A percentile compares a stretch with the other conserved stretches of the same genome.
Conservation (phyloP, 2,797 vertebrate genomes). For the Phrynocephalus guinanensis region DNA sequence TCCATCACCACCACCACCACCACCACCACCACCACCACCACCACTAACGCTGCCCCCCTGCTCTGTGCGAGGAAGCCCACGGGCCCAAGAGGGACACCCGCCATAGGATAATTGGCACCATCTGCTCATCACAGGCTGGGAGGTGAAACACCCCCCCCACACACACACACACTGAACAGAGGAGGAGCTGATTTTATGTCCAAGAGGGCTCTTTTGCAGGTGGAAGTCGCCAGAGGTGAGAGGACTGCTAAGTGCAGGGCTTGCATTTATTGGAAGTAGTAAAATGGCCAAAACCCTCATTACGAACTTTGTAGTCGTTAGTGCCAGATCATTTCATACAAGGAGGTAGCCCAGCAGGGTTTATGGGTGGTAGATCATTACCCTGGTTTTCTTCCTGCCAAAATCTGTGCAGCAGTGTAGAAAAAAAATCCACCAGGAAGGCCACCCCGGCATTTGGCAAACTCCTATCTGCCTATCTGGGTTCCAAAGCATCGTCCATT, state of each 20-base stretch:
- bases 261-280: background rate
- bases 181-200: too few species aligned
- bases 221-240: background rate
- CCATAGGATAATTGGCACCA: too few species aligned
- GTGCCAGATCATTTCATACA: background rate
- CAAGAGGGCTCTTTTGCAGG: background rate
- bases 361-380: background rate
- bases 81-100: too few species aligned
- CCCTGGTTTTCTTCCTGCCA: background rate
- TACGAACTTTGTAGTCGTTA: background rate
- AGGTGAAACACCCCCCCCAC: too few species aligned
- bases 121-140: too few species aligned
- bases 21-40: too few species aligned
- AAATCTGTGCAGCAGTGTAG: background rate
- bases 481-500: background rate
- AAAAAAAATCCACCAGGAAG: background rate
- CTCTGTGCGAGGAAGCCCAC: too few species aligned
- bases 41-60: too few species aligned
- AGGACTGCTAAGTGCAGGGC: background rate
- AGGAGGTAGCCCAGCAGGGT: background rate
- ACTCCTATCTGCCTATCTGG: background rate
- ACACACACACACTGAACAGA: too few species aligned
- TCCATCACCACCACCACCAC: too few species aligned
- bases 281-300: background rate
- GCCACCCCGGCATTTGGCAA: too few species aligned